A percentile compares a stretch with the other conserved stretches of the same genome.
Evolutionary conservation across 2,113 vertebrate species (phyloP).

Genomic region (Nettapus auritus): DNA sequence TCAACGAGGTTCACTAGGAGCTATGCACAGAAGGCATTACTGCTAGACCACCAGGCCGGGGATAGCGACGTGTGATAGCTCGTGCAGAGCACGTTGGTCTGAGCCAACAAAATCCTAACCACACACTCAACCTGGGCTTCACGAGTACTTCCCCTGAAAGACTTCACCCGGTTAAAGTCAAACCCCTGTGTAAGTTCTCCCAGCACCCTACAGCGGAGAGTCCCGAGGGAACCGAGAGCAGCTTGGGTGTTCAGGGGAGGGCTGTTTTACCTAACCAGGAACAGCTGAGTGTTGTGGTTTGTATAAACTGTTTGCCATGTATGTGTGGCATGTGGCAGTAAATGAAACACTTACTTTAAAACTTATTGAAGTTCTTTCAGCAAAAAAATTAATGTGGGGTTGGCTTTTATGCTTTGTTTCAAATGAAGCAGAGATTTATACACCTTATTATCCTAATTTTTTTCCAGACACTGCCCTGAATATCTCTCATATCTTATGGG

Average conservation of each 20-base stretch:
- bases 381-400: conserved; percentile 62
- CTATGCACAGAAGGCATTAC: conserved; percentile 11
- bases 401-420: conserved; percentile 66
- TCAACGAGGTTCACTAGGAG: neutral
- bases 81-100: neutral
- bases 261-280: conserved; percentile 69
- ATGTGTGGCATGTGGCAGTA: conserved; percentile 76
- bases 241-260: conserved; percentile 67
- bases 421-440: conserved; percentile 68
- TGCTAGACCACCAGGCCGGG: conserved; percentile 41
- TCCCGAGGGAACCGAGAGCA: conserved; percentile 9
- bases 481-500: conserved; percentile 54
- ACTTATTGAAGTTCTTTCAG: conserved; percentile 73
- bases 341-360: conserved; percentile 77
- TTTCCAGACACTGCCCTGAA: conserved; percentile 50
- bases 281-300: conserved; percentile 73
- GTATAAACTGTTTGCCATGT: conserved; percentile 71
- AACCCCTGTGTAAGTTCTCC: rapidly evolving
- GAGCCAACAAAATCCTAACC: neutral
- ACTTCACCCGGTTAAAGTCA: neutral
- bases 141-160: neutral
- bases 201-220: neutral
- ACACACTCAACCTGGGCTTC: neutral
- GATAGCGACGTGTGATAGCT: neutral
- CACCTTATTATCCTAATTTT: conserved; percentile 68